Conservation (phyloP, 2,888 invertebrate genomes). For the Sinohyriopsis cumingii region DNA sequence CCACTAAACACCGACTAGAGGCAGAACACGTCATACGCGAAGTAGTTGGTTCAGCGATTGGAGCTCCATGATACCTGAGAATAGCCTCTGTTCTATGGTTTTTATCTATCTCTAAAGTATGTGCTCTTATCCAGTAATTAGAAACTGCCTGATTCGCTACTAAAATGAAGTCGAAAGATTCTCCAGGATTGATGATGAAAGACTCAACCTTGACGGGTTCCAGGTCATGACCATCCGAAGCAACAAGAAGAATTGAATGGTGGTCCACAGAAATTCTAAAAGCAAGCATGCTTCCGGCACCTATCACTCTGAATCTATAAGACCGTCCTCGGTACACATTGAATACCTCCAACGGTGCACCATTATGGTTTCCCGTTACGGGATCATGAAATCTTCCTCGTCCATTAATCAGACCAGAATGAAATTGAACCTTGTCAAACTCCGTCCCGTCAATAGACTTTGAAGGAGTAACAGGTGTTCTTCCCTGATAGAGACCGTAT, state of each 20-base stretch:
- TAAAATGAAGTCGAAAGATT: slow-evolving; percentile 56
- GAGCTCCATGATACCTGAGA: slow-evolving; percentile 37
- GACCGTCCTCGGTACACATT: slow-evolving; percentile 24
- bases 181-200: slow-evolving; percentile 52
- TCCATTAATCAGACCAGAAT: slow-evolving; percentile 56
- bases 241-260: slow-evolving; percentile 47
- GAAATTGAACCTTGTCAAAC: slow-evolving; percentile 35
- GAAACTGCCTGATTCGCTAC: slow-evolving; percentile 37
- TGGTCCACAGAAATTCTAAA: slow-evolving; percentile 51
- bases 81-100: slow-evolving; percentile 42
- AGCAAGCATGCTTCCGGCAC: slow-evolving; percentile 44
- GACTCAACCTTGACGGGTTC: slow-evolving; percentile 42
- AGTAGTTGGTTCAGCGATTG: slow-evolving; percentile 29
- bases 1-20: slow-evolving; percentile 28
- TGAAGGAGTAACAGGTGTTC: slow-evolving; percentile 17
- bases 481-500: slow-evolving; percentile 38
- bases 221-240: slow-evolving; percentile 53
- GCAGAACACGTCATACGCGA: slow-evolving; percentile 23
- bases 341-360: slow-evolving; percentile 42
- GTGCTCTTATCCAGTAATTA: slow-evolving; percentile 57
- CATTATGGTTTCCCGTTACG: slow-evolving; percentile 23
- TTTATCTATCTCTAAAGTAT: slow-evolving; percentile 36
- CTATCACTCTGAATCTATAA: slow-evolving; percentile 54
- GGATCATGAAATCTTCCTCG: slow-evolving; percentile 42
- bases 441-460: slow-evolving; percentile 33